Base-by-base conservation (phyloP, 2,888 invertebrate genomes). In the Nycteola revayana region DNA sequence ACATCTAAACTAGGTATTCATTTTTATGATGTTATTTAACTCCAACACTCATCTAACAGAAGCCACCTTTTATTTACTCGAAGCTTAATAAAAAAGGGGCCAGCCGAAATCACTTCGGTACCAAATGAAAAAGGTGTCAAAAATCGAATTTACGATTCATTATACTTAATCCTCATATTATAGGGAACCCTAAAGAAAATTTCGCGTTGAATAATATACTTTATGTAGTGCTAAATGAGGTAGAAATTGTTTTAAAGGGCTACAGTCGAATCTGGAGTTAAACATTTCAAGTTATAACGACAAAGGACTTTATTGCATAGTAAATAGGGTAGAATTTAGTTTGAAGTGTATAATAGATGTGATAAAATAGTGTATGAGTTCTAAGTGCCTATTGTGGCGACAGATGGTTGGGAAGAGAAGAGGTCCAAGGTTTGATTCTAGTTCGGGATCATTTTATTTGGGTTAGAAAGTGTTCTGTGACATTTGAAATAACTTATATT, bases 141-240 rank as follows among this genome's bases (percentile, higher is more conserved):
- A 88, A 87, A 87, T 88, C 86, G 84, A 86, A 88, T 88, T 88
- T 87, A 86, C 87, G 84, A 86, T 84, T 87, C 87, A 87, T 87
- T 87, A 87, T 86, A 80, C 80, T 78, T 86, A 88, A 88, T 87
- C 87, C 86, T 65, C 59, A 75, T 73, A 70, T 80, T 78, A 73
- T 72, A 70, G 76, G 85, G 84, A 76, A 55, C 66, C 51, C 33
- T 36, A 28, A 30, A n/a, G n/a, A n/a, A n/a, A n/a, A n/a, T n/a
- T n/a, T n/a, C n/a, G n/a, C n/a, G n/a, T n/a, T n/a, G n/a, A n/a
- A n/a, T n/a, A n/a, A n/a, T n/a, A n/a, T n/a, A n/a, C n/a, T n/a
- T n/a, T n/a, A n/a, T n/a, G n/a, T n/a, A n/a, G n/a, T n/a, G n/a
- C n/a, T n/a, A n/a, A n/a, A n/a, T n/a, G n/a, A n/a, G n/a, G n/a